Base-by-base conservation (phyloP, 1,140 invertebrate genomes). In the Bombus cullumanus region DNA sequence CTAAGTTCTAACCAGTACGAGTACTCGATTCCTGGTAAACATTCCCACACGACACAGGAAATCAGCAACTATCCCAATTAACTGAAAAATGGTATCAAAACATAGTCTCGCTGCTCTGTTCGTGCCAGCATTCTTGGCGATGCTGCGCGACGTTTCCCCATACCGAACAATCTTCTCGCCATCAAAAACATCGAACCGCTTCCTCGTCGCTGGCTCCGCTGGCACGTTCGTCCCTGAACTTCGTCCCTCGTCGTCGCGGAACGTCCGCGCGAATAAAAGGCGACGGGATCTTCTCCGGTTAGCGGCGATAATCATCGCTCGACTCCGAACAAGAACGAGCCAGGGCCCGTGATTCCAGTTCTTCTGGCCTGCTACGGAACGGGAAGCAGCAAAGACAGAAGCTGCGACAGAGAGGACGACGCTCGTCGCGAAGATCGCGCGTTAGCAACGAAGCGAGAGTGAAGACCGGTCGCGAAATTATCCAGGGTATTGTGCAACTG, bases 271-370 rank as follows among this genome's bases (percentile, higher is more conserved):
- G 77, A 71, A 72, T 28, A 53, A 85, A 66, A 76, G 39, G 77
- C 37, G 72, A 86, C 73, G 43, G 47, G 39, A n/a, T 77, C 73
- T 8, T 59, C 81, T 43, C 66, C 41, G 41, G 66, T 81, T 78
- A 75, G 71, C 73, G 31, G 37, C 81, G 85, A 88, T 90, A 88
- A 90, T 91, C 89, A 72, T 64, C 69, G 62, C 10, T 41, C 43
- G 39, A 86, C 77, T 77, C 43, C 8, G 76, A 28, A 73, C 62
- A 83, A 89, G 88, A 89, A 86, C 86, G 69, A 72, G 10, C n/a
- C 75, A 43, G 31, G 31, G 31, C 75, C 57, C 69, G 87, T 41
- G 75, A 89, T 89, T 86, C 88, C 88, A 89, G 88, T 89, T 89
- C 77, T 86, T 83, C 72, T 75, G 41, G 28, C 31, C n/a, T 22